These are phyloP conservation scores for Drosophila affinis DNA, from an alignment of 2,888 invertebrate species.

Conservation along the genomic window DNA sequence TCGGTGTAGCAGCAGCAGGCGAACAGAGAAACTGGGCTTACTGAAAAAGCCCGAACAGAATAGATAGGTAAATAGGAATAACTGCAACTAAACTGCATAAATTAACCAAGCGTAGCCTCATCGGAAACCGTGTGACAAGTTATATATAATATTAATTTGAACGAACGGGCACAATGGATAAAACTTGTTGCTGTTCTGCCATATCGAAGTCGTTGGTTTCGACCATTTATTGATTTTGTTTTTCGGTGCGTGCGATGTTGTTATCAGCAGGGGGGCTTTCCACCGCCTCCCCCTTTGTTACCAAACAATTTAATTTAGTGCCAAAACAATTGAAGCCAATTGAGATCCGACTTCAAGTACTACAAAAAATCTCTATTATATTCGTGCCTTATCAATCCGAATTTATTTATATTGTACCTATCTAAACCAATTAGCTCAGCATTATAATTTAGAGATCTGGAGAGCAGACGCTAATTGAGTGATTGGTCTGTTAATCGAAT, in stretches of 20 bases:
- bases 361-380: background rate
- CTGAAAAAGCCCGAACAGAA: background rate
- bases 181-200: slow-evolving; percentile 34
- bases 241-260: slow-evolving; percentile 11
- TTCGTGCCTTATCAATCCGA: slow-evolving; percentile 25
- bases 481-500: slow-evolving; percentile 55
- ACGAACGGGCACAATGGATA: background rate
- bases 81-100: slow-evolving; percentile 24
- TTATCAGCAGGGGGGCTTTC: slow-evolving; percentile 21
- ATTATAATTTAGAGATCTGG: background rate
- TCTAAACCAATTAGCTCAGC: slow-evolving; percentile 1
- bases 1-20: slow-evolving; percentile 1
- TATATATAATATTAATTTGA: background rate
- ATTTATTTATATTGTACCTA: slow-evolving; percentile 18
- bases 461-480: slow-evolving; percentile 55
- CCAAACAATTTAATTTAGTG: slow-evolving; percentile 18
- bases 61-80: background rate
- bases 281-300: background rate
- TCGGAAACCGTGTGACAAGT: background rate
- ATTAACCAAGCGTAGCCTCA: slow-evolving; percentile 12
- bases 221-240: slow-evolving; percentile 40
- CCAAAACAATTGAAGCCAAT: slow-evolving; percentile 22
- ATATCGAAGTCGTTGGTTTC: slow-evolving; percentile 3
- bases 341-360: slow-evolving; percentile 3
- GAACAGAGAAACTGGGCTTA: background rate